Conservation (phyloP, 1,140 invertebrate genomes). For the Psix sp. region DNA sequence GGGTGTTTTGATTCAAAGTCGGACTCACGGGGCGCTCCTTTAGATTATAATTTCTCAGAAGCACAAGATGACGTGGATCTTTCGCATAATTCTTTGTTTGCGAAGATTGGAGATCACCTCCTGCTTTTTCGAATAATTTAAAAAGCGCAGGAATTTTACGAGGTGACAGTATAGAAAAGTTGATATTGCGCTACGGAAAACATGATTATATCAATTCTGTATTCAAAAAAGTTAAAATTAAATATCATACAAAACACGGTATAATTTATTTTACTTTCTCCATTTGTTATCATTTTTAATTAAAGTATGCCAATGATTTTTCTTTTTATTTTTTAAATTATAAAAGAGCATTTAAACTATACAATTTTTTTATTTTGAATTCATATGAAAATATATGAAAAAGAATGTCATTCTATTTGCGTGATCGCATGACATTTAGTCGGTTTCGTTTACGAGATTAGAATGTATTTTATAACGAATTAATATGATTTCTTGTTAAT, state of each 20-base stretch:
- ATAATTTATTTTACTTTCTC: conserved; percentile 4
- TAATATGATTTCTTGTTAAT: too few relatives aligned
- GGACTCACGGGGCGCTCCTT: conserved; percentile 89
- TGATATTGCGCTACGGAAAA: conserved; percentile 84
- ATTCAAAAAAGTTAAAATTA: conserved; percentile 12
- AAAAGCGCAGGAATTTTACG: conserved; percentile 89
- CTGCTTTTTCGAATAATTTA: conserved; percentile 89
- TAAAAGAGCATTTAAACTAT: too few relatives aligned
- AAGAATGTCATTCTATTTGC: too few relatives aligned
- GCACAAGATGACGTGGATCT: conserved; percentile 89
- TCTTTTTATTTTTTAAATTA: too few relatives aligned
- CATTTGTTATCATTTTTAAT: too few relatives aligned
- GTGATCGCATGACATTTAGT: too few relatives aligned
- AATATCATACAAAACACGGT: conserved; percentile 1
- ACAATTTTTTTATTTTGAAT: too few relatives aligned
- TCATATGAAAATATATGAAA: too few relatives aligned
- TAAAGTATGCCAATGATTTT: too few relatives aligned
- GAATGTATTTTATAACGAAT: too few relatives aligned
- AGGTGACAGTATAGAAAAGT: conserved; percentile 92
- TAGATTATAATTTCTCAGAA: conserved; percentile 82
- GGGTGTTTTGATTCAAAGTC: conserved; percentile 70
- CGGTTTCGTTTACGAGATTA: too few relatives aligned
- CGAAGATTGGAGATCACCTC: conserved; percentile 86
- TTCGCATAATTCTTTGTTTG: conserved; percentile 94
- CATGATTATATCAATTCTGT: conserved; percentile 36